phyloP scores from a whole-genome alignment of 2,797 vertebrate genomes.

The Pipistrellus nathusii region DNA sequence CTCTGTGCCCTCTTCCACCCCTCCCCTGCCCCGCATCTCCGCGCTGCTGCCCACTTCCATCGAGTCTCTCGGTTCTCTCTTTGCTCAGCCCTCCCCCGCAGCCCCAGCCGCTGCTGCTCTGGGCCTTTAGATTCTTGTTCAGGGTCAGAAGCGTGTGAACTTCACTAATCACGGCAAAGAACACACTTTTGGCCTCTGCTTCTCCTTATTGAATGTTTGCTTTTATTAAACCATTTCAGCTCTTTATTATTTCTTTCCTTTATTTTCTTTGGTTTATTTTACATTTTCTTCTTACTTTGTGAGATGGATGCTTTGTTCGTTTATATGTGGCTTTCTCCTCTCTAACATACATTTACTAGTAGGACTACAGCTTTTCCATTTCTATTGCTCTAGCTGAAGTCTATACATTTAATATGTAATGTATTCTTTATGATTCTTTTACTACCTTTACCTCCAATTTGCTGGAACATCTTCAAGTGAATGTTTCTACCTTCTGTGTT shows the following conservation, averaged over 20 bases:
- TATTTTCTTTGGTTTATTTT: not conserved
- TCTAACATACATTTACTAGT: not conserved
- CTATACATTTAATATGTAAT: not conserved
- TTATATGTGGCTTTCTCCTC: conserved; percentile 1
- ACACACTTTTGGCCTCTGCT: not conserved
- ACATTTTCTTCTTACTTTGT: not conserved
- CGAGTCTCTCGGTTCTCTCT: not conserved
- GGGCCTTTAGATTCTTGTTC: not conserved
- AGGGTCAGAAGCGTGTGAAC: not conserved
- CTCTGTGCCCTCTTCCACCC: not conserved
- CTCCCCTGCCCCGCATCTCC: too few species aligned
- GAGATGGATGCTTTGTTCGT: not conserved
- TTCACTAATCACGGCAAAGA: not conserved
- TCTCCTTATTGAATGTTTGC: conserved; percentile 74
- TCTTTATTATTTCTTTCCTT: conserved; percentile 48
- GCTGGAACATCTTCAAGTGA: not conserved
- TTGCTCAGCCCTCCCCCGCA: too few species aligned
- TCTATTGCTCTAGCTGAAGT: not conserved
- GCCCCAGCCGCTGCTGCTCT: not conserved
- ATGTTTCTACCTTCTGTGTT: not conserved
- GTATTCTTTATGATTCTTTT: not conserved
- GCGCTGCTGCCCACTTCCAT: not conserved
- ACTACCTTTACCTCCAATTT: not conserved
- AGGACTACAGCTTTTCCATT: conserved; percentile 17
- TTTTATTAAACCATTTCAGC: conserved; percentile 68